Percentiles rank a stretch among this genome's conserved stretches.
Conservation (phyloP, 2,113 vertebrate species). For the Tretioscincus oriximinensis region DNA sequence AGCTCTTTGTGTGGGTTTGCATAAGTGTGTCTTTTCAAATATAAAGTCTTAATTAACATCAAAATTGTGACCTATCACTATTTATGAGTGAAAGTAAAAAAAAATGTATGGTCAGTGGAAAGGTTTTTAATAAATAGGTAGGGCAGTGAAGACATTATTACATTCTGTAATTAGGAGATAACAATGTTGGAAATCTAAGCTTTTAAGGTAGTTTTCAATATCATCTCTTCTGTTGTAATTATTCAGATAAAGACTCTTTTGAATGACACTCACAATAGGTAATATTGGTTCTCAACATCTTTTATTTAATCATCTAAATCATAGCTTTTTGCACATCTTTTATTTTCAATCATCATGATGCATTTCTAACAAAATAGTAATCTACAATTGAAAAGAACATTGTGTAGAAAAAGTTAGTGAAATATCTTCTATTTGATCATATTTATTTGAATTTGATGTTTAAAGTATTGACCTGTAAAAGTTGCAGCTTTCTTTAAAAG, state of each 20-base stretch:
- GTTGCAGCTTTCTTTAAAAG: background rate
- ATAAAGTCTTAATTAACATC: background rate
- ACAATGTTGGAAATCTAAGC: background rate
- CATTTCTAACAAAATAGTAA: background rate
- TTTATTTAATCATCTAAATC: conserved; percentile 19
- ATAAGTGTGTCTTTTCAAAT: too few relatives aligned
- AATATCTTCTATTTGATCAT: background rate
- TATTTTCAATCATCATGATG: background rate
- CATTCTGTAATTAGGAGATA: conserved; percentile 1
- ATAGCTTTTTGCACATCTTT: background rate
- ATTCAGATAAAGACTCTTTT: conserved; percentile 14
- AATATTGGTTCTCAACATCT: background rate
- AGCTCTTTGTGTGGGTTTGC: background rate
- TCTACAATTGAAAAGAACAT: background rate
- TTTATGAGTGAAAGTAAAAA: conserved; percentile 17
- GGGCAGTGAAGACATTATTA: background rate
- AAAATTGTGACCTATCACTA: background rate
- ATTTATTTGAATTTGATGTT: background rate
- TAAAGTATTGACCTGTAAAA: background rate
- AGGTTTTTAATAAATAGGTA: conserved; percentile 8
- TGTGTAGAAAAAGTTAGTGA: background rate
- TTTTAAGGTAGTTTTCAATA: background rate
- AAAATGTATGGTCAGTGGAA: background rate
- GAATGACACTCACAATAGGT: background rate
- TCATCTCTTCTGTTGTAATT: background rate